Percentiles rank a stretch among this genome's conserved stretches.
Evolutionary conservation across 1,140 invertebrate genomes (phyloP).

Genomic region (Schlechtendalia chinensis): DNA sequence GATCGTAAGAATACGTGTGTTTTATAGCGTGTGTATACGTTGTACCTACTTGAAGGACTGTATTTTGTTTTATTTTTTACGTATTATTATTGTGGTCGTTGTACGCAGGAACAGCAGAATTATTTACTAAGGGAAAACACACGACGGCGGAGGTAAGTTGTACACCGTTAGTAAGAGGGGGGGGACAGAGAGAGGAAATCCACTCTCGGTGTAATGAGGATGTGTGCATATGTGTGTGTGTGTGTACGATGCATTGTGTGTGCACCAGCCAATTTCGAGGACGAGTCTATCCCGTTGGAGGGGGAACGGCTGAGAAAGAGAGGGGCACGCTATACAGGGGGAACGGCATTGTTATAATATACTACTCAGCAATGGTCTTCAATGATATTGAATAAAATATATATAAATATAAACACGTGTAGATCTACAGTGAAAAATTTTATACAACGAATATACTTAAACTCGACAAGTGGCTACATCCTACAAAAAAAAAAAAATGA

Average conservation of each 20-base stretch:
- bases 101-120: neutral
- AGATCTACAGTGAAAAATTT: too few relatives aligned
- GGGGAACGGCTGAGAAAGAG: neutral
- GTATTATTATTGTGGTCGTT: neutral
- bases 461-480: slow-evolving; percentile 29
- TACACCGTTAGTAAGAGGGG: too few relatives aligned
- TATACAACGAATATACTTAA: neutral
- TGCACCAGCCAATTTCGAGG: slow-evolving; percentile 8
- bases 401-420: slow-evolving; percentile 3
- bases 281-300: neutral
- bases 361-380: neutral
- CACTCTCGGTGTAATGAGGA: slow-evolving; percentile 16
- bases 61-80: slow-evolving; percentile 1
- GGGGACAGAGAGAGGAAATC: too few relatives aligned
- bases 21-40: neutral
- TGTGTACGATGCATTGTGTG: too few relatives aligned
- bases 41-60: neutral
- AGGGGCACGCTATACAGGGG: neutral
- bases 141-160: neutral
- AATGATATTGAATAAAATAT: neutral
- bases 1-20: neutral
- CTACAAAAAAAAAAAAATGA: slow-evolving; percentile 1
- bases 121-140: neutral
- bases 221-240: too few relatives aligned
- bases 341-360: slow-evolving; percentile 18